Evolutionary conservation across 2,113 vertebrate species (phyloP).

Genomic region (Saguinus imperator): DNA sequence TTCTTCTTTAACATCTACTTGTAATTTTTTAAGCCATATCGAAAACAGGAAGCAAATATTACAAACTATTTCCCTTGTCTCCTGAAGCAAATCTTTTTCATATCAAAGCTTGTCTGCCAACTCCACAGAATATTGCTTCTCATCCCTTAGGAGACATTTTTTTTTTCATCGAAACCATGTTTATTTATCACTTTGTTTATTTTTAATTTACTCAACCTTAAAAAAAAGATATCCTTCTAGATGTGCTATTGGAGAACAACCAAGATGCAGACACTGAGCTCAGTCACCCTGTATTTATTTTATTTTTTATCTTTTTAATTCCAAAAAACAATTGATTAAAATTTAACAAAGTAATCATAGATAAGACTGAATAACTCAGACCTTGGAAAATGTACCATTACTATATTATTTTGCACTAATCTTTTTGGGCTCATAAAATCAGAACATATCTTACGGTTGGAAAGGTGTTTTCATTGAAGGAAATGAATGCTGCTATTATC

Average conservation of each 20-base stretch:
- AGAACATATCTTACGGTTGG: background rate
- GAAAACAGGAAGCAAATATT: constrained; percentile 59
- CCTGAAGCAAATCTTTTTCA: constrained; percentile 65
- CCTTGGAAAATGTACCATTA: background rate
- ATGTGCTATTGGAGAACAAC: background rate
- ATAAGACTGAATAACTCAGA: constrained; percentile 39
- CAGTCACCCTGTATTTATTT: constrained; percentile 18
- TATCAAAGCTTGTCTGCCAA: constrained; percentile 62
- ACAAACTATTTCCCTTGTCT: constrained; percentile 47
- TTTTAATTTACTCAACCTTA: constrained; percentile 69
- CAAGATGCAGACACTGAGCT: background rate
- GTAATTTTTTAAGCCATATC: background rate
- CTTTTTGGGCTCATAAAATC: background rate
- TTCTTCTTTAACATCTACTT: constrained; percentile 9
- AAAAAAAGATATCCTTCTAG: constrained; percentile 50
- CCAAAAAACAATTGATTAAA: background rate
- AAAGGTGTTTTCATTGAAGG: background rate
- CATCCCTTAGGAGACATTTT: constrained; percentile 27
- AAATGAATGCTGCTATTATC: constrained; percentile 20
- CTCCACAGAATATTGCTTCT: constrained; percentile 49
- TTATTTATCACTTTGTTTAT: constrained; percentile 72
- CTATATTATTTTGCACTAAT: background rate
- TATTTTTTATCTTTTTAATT: constrained; percentile 58
- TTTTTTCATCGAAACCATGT: constrained; percentile 37
- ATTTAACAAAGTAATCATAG: constrained; percentile 43